Evolutionary conservation across 2,797 vertebrate genomes (phyloP).

Genomic region (Taeniopygia guttata): DNA sequence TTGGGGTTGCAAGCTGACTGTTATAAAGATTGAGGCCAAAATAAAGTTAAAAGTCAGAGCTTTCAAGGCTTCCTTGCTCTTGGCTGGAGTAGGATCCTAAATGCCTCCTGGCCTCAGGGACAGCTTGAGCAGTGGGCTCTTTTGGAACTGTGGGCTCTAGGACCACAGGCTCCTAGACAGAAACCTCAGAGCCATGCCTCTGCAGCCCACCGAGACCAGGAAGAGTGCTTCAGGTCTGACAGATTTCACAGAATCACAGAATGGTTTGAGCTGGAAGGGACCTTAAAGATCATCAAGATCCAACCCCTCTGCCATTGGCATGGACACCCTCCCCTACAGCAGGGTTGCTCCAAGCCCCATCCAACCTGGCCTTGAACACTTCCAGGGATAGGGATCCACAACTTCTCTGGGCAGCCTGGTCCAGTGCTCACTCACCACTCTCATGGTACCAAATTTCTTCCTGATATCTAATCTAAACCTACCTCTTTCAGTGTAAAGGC

Average conservation of each 20-base stretch:
- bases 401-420: not conserved
- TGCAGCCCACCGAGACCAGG: not conserved
- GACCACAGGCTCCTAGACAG: not conserved
- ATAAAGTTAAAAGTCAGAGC: not conserved
- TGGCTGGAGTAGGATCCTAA: not conserved
- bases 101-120: not conserved
- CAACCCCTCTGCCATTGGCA: not conserved
- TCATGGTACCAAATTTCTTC: not conserved
- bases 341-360: not conserved
- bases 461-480: not conserved
- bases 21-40: not conserved
- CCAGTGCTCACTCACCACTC: not conserved
- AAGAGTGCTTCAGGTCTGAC: not conserved
- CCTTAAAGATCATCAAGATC: not conserved
- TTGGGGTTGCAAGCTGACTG: not conserved
- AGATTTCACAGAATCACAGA: not conserved
- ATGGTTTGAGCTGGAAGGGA: not conserved
- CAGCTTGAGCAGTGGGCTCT: not conserved
- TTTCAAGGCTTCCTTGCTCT: not conserved
- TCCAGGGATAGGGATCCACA: not conserved
- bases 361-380: not conserved
- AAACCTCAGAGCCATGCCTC: not conserved
- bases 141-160: not conserved
- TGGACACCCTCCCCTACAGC: not conserved
- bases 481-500: not conserved